Conservation (phyloP, 2,113 vertebrate species). For the Asarcornis scutulata region DNA sequence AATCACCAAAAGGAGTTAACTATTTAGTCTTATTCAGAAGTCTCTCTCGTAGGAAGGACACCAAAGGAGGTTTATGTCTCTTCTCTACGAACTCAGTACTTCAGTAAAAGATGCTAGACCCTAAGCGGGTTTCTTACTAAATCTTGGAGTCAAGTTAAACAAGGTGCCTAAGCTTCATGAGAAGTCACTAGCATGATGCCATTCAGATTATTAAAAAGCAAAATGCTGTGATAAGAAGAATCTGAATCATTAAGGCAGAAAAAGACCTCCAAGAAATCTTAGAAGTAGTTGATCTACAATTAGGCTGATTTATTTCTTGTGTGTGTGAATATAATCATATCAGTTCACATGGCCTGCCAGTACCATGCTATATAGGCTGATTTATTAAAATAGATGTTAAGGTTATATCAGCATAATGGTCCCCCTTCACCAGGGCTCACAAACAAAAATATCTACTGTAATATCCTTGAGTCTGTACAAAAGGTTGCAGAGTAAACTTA, state of each 20-base stretch:
- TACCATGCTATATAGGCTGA: background rate
- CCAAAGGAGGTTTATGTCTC: background rate
- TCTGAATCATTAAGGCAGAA: no score
- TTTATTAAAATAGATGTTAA: background rate
- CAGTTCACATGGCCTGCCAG: background rate
- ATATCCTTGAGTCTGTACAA: background rate
- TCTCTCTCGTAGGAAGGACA: background rate
- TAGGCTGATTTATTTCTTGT: background rate
- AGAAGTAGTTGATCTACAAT: background rate
- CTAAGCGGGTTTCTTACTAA: background rate
- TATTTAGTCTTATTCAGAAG: background rate
- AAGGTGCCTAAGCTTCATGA: background rate
- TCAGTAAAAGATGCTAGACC: background rate
- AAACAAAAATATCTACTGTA: background rate
- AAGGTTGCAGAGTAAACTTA: slow-evolving; percentile 57
- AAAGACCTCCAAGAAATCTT: no score
- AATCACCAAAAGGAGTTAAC: background rate
- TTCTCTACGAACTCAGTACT: background rate
- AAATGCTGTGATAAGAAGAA: background rate
- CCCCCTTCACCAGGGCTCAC: background rate
- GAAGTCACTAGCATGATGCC: background rate
- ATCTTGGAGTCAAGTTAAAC: background rate
- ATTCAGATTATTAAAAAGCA: background rate
- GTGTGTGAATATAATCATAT: background rate
- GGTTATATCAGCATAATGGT: accelerated